A percentile compares a stretch with the other conserved stretches of the same genome.
Evolutionary conservation across 2,113 vertebrate species (phyloP).

Genomic region (Struthio camelus): DNA sequence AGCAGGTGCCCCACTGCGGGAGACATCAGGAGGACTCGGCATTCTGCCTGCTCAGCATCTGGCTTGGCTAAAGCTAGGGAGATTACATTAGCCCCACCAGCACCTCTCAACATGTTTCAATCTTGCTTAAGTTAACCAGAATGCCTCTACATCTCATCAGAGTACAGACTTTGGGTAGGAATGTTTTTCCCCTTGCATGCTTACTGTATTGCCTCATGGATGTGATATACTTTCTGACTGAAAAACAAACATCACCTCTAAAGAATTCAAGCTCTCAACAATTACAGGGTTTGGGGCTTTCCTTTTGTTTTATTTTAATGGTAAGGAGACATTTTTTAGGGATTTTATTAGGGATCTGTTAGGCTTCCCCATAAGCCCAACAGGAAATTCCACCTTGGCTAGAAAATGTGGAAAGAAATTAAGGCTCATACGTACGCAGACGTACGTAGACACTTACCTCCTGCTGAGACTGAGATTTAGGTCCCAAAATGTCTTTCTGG

Average conservation of each 20-base stretch:
- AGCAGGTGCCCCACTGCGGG: neutral
- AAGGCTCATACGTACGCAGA: neutral
- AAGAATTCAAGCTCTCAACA: neutral
- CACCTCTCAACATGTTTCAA: neutral
- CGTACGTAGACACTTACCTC: neutral
- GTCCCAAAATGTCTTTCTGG: neutral
- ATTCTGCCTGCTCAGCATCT: neutral
- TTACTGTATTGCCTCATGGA: neutral
- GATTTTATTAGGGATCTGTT: neutral
- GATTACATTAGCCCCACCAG: neutral
- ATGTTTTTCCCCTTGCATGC: neutral
- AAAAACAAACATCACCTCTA: neutral
- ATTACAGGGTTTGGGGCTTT: neutral
- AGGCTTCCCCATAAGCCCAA: neutral
- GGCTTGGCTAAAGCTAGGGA: neutral
- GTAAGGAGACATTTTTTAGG: neutral
- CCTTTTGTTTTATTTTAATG: neutral
- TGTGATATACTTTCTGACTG: neutral
- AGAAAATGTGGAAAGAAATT: neutral
- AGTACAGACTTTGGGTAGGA: neutral
- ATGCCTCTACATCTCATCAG: neutral
- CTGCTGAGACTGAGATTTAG: neutral
- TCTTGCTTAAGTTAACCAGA: neutral
- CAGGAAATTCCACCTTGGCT: neutral
- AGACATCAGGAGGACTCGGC: neutral